Conservation (phyloP, 2,888 invertebrate species). For the Dioctria rufipes region DNA sequence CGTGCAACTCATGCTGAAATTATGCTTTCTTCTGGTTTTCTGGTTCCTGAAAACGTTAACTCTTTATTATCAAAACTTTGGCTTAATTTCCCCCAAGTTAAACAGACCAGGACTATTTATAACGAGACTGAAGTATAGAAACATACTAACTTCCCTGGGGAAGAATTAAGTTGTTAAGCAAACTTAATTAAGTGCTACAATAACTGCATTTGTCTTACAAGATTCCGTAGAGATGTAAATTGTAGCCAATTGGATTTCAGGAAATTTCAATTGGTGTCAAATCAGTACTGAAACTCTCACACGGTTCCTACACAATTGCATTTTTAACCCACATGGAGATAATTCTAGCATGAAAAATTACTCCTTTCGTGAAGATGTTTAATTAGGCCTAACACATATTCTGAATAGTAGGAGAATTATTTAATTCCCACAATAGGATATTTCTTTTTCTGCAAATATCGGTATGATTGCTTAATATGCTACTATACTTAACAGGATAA, state of each 20-base stretch:
- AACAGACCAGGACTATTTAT: constrained; percentile 27
- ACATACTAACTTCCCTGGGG: constrained; percentile 20
- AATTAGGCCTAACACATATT: neutral
- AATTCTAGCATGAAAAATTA: neutral
- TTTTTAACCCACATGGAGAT: neutral
- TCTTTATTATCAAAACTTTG: constrained; percentile 35
- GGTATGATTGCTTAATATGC: too few species aligned
- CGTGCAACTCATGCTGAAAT: neutral
- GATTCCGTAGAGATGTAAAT: constrained; percentile 4
- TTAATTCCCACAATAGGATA: neutral
- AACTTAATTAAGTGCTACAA: constrained; percentile 48
- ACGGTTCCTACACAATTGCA: neutral
- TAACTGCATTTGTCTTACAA: constrained; percentile 36
- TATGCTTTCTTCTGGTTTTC: constrained; percentile 1
- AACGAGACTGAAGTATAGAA: constrained; percentile 27
- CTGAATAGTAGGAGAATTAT: neutral
- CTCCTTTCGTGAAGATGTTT: neutral
- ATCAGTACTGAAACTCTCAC: constrained; percentile 27
- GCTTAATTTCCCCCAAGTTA: constrained; percentile 12
- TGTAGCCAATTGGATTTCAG: constrained; percentile 43
- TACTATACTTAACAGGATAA: too few species aligned
- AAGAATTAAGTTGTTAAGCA: constrained; percentile 27
- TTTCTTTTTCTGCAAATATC: too few species aligned
- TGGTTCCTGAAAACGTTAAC: constrained; percentile 23
- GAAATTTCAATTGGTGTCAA: constrained; percentile 52